phyloP scores from a whole-genome alignment of 2,888 invertebrate genomes.

The Marronus borbonicus region DNA sequence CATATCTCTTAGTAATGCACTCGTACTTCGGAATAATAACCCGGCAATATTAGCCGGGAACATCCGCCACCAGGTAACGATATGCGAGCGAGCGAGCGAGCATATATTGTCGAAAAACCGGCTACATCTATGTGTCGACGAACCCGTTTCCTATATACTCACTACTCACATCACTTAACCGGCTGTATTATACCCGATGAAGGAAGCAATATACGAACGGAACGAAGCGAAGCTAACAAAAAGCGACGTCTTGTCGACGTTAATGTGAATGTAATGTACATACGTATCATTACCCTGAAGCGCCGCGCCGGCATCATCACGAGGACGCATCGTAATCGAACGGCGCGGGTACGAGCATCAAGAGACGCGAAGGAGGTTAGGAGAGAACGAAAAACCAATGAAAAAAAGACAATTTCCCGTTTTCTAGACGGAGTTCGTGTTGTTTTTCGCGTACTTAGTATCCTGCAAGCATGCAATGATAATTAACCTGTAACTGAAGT shows the following conservation, averaged over 20 bases:
- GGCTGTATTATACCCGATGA: conserved; percentile 8
- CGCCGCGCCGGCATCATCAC: conserved; percentile 7
- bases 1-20: too few relatives aligned
- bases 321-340: neutral
- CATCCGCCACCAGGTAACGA: conserved; percentile 3
- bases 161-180: conserved; percentile 13
- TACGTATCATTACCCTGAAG: conserved; percentile 48
- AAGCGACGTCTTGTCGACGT: conserved; percentile 48
- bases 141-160: conserved; percentile 26
- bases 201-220: conserved; percentile 38
- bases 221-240: conserved; percentile 45
- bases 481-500: too few relatives aligned
- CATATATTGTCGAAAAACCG: neutral
- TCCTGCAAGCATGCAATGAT: too few relatives aligned
- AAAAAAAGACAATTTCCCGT: conserved; percentile 12
- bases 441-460: neutral
- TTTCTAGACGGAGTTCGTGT: conserved; percentile 18
- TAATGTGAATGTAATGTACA: conserved; percentile 59
- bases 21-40: neutral
- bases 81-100: neutral
- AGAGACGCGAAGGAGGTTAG: neutral
- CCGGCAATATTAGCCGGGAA: neutral
- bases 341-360: neutral
- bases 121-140: conserved; percentile 25
- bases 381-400: neutral